Conservation (phyloP, 2,888 invertebrate species). For the Ophion costatus region DNA sequence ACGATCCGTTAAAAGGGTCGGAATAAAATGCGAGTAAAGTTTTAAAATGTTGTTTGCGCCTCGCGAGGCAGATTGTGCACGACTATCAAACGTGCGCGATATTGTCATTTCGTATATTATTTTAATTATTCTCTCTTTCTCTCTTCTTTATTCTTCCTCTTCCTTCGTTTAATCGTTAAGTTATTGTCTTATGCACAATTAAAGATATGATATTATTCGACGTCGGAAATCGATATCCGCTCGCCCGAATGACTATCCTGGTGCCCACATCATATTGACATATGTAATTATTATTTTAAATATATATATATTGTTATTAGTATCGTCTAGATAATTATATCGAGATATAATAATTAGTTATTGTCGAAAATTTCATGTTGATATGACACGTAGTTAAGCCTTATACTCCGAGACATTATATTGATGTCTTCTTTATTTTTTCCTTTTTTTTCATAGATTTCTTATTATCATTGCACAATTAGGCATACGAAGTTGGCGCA, state of each 20-base stretch:
- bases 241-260: slow-evolving; percentile 60
- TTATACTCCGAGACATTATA: slow-evolving; percentile 44
- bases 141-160: slow-evolving; percentile 1
- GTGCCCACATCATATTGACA: slow-evolving; percentile 69
- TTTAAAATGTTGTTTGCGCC: slow-evolving; percentile 6
- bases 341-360: slow-evolving; percentile 58
- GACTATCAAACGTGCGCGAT: slow-evolving; percentile 64
- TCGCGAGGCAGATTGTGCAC: slow-evolving; percentile 36
- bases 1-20: background rate
- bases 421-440: slow-evolving; percentile 6
- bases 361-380: slow-evolving; percentile 61
- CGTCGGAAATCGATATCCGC: slow-evolving; percentile 44
- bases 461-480: slow-evolving; percentile 66
- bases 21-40: background rate
- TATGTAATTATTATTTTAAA: slow-evolving; percentile 62
- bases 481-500: slow-evolving; percentile 34
- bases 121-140: slow-evolving; percentile 21
- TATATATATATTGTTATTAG: slow-evolving; percentile 37
- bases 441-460: slow-evolving; percentile 41
- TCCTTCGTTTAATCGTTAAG: slow-evolving; percentile 43
- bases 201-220: slow-evolving; percentile 65
- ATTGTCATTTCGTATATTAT: slow-evolving; percentile 56
- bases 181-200: slow-evolving; percentile 71
- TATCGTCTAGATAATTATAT: slow-evolving; percentile 55
- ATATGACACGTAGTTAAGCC: slow-evolving; percentile 67